phyloP scores from a whole-genome alignment of 92 coral and sea anemone species.

The Epizoanthus scotinus region DNA sequence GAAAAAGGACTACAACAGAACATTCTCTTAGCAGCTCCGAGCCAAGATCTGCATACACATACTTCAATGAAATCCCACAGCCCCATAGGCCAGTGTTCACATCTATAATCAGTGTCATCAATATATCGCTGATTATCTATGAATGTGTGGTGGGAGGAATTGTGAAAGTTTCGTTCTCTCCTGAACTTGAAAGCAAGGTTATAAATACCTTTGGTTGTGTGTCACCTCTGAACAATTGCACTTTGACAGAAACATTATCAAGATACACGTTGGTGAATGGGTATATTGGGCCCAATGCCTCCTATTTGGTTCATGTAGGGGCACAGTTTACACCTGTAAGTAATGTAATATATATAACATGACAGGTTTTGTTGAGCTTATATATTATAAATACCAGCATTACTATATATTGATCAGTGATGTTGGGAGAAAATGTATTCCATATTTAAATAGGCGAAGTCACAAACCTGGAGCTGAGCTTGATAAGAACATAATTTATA shows the following conservation, averaged over 20 bases:
- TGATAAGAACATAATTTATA: too few species aligned
- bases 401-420: too few species aligned
- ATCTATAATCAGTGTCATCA: slow-evolving; percentile 50
- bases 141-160: slow-evolving; percentile 63
- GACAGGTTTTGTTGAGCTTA: too few species aligned
- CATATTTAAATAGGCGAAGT: too few species aligned
- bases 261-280: slow-evolving; percentile 58
- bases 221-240: neutral
- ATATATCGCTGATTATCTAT: slow-evolving; percentile 56
- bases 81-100: slow-evolving; percentile 65
- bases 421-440: too few species aligned
- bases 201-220: slow-evolving; percentile 64
- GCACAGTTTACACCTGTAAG: slow-evolving; percentile 83
- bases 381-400: too few species aligned
- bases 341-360: neutral
- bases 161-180: slow-evolving; percentile 50
- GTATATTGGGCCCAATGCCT: slow-evolving; percentile 79
- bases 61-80: slow-evolving; percentile 36
- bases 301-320: slow-evolving; percentile 66
- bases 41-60: neutral
- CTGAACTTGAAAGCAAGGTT: slow-evolving; percentile 1
- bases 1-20: slow-evolving; percentile 27
- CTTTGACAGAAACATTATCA: slow-evolving; percentile 6
- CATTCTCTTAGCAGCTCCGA: slow-evolving; percentile 32
- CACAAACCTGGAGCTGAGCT: too few species aligned